These are phyloP conservation scores for Metaphire vulgaris DNA, from an alignment of 1,140 invertebrate genomes.

Conservation along the genomic window DNA sequence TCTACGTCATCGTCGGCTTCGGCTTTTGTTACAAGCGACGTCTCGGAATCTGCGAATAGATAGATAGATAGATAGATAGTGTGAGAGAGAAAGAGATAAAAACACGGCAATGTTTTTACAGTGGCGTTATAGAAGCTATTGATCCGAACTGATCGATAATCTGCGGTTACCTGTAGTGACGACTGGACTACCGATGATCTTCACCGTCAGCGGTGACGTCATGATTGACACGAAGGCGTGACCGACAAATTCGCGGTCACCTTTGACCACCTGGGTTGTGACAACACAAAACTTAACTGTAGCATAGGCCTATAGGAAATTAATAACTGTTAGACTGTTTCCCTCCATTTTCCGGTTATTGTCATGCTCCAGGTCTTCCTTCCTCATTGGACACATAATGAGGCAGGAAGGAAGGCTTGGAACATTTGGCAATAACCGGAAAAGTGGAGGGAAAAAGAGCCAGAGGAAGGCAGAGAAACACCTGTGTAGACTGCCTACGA, in stretches of 20 bases:
- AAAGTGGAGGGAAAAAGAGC: not conserved
- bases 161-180: not conserved
- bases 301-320: not conserved
- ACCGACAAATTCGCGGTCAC: not conserved
- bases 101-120: too few relatives aligned
- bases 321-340: not conserved
- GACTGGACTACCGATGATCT: not conserved
- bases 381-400: too few relatives aligned
- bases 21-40: not conserved
- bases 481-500: too few relatives aligned
- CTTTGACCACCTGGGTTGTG: not conserved
- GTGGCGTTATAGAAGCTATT: too few relatives aligned
- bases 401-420: not conserved
- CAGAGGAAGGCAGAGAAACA: too few relatives aligned
- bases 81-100: too few relatives aligned
- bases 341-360: not conserved
- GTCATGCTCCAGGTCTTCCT: not conserved
- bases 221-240: not conserved
- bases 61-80: too few relatives aligned
- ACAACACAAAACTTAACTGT: too few relatives aligned
- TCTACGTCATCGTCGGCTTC: not conserved
- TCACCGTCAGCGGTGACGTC: not conserved
- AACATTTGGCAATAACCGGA: not conserved
- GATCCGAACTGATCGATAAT: too few relatives aligned
- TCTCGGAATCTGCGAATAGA: not conserved